Percentiles rank a stretch among this genome's conserved stretches.
These are phyloP conservation scores for Porites lutea DNA, from an alignment of 64 coral and sea anemone species.

Conservation along the genomic window DNA sequence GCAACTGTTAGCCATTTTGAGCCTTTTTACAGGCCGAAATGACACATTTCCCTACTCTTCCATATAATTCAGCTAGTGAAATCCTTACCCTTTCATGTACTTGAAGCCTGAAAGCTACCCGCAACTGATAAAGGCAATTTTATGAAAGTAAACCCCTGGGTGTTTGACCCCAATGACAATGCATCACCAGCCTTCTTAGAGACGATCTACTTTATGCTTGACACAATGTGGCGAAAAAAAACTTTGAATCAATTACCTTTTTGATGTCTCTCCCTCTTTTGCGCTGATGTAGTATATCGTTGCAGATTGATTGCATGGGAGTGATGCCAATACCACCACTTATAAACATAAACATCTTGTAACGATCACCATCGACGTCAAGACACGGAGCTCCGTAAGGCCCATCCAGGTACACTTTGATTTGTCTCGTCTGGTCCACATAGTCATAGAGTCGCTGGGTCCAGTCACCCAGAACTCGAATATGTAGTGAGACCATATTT, in stretches of 20 bases:
- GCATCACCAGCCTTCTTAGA: no score
- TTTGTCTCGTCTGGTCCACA: constrained; percentile 41
- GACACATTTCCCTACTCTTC: no score
- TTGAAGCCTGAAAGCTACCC: no score
- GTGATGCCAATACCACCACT: constrained; percentile 87
- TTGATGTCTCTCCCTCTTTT: constrained; percentile 60
- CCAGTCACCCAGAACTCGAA: constrained; percentile 84
- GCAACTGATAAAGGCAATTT: no score
- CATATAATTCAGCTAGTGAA: no score
- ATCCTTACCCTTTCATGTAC: no score
- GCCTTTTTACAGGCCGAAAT: no score
- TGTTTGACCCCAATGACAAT: no score
- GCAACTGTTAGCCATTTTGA: no score
- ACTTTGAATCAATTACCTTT: not conserved
- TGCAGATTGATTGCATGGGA: constrained; percentile 85
- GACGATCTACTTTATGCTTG: no score
- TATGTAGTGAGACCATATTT: constrained; percentile 71
- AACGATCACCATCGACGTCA: constrained; percentile 69
- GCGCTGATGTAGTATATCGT: constrained; percentile 68
- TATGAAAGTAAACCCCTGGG: no score
- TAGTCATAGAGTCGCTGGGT: constrained; percentile 62
- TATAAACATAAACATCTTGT: constrained; percentile 77
- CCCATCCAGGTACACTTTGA: constrained; percentile 73
- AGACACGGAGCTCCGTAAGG: constrained; percentile 77
- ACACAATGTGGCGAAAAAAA: no score